Evolutionary conservation across 2,888 invertebrate species (phyloP).

Genomic region (Rotaria sp.): DNA sequence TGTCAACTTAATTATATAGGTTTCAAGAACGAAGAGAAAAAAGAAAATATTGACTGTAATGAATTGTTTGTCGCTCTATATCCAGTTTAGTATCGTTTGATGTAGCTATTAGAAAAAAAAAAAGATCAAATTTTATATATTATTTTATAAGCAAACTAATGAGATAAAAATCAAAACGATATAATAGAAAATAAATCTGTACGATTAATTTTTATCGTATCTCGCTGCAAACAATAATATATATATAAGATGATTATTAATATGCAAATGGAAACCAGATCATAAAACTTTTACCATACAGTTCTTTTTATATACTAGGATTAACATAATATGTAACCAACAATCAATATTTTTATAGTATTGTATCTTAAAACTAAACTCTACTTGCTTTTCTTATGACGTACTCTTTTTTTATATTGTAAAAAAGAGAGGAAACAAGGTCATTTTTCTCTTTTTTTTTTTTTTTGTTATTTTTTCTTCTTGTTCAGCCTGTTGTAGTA

Average conservation of each 20-base stretch:
- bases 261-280: neutral
- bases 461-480: no score
- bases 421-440: no score
- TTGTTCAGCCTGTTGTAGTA: no score
- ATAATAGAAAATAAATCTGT: neutral
- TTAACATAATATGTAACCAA: no score
- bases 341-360: no score
- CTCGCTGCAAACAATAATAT: neutral
- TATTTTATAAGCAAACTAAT: neutral
- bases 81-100: neutral
- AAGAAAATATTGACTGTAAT: conserved; percentile 8
- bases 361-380: no score
- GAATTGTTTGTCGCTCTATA: neutral
- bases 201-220: neutral
- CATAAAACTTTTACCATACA: neutral
- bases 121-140: neutral
- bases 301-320: no score
- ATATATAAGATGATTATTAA: neutral
- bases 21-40: neutral
- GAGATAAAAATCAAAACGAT: neutral
- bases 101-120: neutral
- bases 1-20: neutral
- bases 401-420: no score
- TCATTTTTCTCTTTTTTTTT: no score
- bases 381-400: no score